Percentiles rank a stretch among this genome's conserved stretches.
phyloP scores from a whole-genome alignment of 1,140 invertebrate species.

The Tribolium madens region DNA sequence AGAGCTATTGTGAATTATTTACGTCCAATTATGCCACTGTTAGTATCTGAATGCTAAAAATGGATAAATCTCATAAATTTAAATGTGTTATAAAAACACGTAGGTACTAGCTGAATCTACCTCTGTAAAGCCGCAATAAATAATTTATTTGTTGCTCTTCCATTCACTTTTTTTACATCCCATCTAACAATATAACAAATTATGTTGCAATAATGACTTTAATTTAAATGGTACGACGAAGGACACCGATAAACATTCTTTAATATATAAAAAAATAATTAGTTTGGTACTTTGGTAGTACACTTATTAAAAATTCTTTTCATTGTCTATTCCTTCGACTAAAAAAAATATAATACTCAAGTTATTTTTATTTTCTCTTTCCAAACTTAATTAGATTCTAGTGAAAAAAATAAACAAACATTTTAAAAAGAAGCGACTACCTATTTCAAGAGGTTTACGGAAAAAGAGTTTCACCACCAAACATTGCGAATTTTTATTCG shows the following conservation, averaged over 20 bases:
- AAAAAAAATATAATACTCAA: not conserved
- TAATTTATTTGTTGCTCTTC: conserved; percentile 23
- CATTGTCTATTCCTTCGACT: not conserved
- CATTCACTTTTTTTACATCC: not conserved
- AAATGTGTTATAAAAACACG: conserved; percentile 5
- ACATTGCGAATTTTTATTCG: not conserved
- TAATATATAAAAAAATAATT: conserved; percentile 8
- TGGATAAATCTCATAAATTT: conserved; percentile 13
- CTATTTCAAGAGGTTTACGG: not conserved
- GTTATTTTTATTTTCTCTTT: not conserved
- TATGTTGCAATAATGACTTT: conserved; percentile 13
- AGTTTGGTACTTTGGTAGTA: not conserved
- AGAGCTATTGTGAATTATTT: conserved; percentile 4
- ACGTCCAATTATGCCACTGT: not conserved
- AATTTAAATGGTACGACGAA: conserved; percentile 1
- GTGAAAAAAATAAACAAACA: not conserved
- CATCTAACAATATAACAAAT: conserved; percentile 19
- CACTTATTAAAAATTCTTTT: conserved; percentile 5
- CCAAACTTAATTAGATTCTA: not conserved
- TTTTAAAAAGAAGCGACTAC: not conserved
- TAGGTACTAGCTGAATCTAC: not conserved
- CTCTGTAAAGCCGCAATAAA: conserved; percentile 1
- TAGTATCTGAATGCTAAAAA: not conserved
- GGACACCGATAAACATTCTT: conserved; percentile 8
- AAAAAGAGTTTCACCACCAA: not conserved